phyloP scores from a whole-genome alignment of 2,113 vertebrate genomes.

The Agelaius tricolor region DNA sequence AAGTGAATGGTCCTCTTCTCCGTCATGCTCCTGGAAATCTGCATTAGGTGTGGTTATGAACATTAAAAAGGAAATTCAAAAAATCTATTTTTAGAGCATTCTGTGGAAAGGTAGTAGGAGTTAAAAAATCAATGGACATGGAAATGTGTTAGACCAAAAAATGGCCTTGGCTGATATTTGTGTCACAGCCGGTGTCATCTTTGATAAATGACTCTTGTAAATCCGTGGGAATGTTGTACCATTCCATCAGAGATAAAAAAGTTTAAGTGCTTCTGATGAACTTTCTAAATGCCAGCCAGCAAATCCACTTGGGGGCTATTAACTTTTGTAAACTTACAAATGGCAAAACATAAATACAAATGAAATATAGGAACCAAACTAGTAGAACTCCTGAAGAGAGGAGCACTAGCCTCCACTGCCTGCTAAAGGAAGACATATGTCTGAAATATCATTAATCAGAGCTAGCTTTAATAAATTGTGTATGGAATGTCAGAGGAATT shows the following conservation, averaged over 20 bases:
- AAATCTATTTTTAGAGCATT: not conserved
- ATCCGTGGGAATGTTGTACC: slow-evolving; percentile 21
- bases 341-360: not conserved
- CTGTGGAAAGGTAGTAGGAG: not conserved
- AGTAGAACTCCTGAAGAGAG: not conserved
- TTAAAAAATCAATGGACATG: not conserved
- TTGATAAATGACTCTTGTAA: slow-evolving; percentile 65
- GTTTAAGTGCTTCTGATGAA: slow-evolving; percentile 64
- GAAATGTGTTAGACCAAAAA: not conserved
- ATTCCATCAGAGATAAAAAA: slow-evolving; percentile 47
- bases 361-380: slow-evolving; percentile 8
- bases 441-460: not conserved
- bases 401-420: not conserved
- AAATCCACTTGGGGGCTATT: slow-evolving; percentile 17
- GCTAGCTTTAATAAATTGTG: not conserved
- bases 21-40: not conserved
- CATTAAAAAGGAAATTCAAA: not conserved
- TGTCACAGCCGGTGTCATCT: slow-evolving; percentile 13
- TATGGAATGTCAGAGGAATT: not conserved
- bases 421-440: not conserved
- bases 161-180: slow-evolving; percentile 26
- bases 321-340: slow-evolving; percentile 16
- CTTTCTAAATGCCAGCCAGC: slow-evolving; percentile 67
- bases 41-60: not conserved
- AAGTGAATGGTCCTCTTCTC: not conserved